Conservation (phyloP, 2,888 invertebrate genomes). For the Pristionchus japonicus region DNA sequence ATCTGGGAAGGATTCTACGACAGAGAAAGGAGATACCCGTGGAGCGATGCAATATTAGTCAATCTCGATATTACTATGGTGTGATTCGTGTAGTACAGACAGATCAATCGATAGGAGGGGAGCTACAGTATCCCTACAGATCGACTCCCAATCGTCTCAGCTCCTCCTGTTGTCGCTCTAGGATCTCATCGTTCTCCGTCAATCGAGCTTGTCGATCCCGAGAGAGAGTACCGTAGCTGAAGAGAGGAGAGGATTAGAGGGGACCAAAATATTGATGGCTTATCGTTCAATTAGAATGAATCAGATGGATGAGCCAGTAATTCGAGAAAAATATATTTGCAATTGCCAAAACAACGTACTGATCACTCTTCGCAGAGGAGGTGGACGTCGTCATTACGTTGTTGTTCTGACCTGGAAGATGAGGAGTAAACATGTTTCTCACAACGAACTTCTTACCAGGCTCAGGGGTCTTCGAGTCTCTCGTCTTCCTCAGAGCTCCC, state of each 20-base stretch:
- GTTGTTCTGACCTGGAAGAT: slow-evolving; percentile 23
- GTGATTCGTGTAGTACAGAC: slow-evolving; percentile 34
- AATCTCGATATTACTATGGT: slow-evolving; percentile 21
- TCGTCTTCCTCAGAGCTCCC: slow-evolving; percentile 55
- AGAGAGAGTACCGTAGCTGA: slow-evolving; percentile 61
- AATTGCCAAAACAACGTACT: not conserved
- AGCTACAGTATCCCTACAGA: slow-evolving; percentile 46
- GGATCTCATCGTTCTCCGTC: slow-evolving; percentile 61
- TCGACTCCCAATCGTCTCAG: slow-evolving; percentile 58
- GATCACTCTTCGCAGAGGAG: slow-evolving; percentile 4
- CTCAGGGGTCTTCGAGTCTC: slow-evolving; percentile 55
- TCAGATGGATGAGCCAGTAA: too few species aligned
- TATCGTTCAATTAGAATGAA: too few species aligned
- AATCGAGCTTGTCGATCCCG: slow-evolving; percentile 62
- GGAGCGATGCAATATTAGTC: slow-evolving; percentile 15
- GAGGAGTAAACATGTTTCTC: not conserved
- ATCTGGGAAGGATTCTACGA: not conserved
- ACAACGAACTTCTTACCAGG: slow-evolving; percentile 49
- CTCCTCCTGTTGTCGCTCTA: slow-evolving; percentile 63
- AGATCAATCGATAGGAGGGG: not conserved
- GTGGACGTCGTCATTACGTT: slow-evolving; percentile 38
- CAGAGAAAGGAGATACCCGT: not conserved
- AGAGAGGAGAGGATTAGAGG: not conserved
- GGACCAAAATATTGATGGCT: not conserved
- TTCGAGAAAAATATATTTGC: not conserved